These are phyloP conservation scores for Leptonema lineaticorne DNA, from an alignment of 1,140 invertebrate genomes.

Conservation along the genomic window DNA sequence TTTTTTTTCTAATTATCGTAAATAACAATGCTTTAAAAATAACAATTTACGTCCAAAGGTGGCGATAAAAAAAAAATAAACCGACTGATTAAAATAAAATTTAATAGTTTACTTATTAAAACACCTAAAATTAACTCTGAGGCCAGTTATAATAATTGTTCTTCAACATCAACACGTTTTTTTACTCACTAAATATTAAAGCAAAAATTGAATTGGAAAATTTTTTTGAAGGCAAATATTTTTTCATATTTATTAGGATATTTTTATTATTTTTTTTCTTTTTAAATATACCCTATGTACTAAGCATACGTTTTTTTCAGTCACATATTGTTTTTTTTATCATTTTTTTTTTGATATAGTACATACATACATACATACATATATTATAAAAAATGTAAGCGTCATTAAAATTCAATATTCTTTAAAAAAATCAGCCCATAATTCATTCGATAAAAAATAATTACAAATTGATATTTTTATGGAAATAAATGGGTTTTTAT, in stretches of 20 bases:
- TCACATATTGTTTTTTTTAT: constrained; percentile 9
- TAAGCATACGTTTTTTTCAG: constrained; percentile 10
- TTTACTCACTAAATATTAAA: constrained; percentile 21
- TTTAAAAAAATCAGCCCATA: too few species aligned
- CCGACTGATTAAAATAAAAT: neutral
- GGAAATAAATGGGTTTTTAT: too few species aligned
- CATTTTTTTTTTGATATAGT: too few species aligned
- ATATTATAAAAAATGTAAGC: constrained; percentile 10
- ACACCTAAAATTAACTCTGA: neutral
- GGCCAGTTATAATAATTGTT: neutral
- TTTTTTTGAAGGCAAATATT: constrained; percentile 30
- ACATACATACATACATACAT: too few species aligned
- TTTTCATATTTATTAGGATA: constrained; percentile 10
- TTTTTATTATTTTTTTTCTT: neutral
- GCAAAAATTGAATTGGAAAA: constrained; percentile 31
- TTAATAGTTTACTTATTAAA: neutral
- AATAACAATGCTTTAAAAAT: too few species aligned
- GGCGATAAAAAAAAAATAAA: too few species aligned
- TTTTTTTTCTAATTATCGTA: too few species aligned
- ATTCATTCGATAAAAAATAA: too few species aligned
- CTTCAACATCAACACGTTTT: too few species aligned
- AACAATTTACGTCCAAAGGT: too few species aligned
- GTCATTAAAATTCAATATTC: too few species aligned
- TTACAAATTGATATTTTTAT: too few species aligned
- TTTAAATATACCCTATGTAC: constrained; percentile 6